A percentile compares a stretch with the other conserved stretches of the same genome.
These are phyloP conservation scores for Scaptomyza cyrtandrae DNA, from an alignment of 2,888 invertebrate genomes.

Conservation along the genomic window DNA sequence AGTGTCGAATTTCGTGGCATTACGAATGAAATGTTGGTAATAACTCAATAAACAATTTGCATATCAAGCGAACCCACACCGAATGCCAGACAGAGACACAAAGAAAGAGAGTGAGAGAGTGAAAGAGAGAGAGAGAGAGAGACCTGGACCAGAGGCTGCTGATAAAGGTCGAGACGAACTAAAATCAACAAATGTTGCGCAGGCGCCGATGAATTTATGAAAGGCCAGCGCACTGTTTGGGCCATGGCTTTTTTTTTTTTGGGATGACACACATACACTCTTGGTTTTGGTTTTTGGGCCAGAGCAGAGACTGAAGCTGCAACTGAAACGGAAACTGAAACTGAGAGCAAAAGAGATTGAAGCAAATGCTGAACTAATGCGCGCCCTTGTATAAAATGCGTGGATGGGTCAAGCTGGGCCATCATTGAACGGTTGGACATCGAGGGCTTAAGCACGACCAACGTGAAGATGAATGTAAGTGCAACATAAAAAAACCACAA, in stretches of 20 bases:
- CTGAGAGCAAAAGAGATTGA: not conserved
- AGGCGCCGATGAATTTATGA: slow-evolving; percentile 62
- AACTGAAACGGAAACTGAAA: not conserved
- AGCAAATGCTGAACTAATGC: slow-evolving; percentile 32
- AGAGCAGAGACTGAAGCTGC: not conserved
- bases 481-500: slow-evolving; percentile 17
- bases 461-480: slow-evolving; percentile 82
- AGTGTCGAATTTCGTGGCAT: slow-evolving; percentile 53
- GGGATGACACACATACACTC: slow-evolving; percentile 32
- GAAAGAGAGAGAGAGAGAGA: not conserved
- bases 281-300: not conserved
- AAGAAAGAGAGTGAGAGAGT: not conserved
- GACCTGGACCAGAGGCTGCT: slow-evolving; percentile 11
- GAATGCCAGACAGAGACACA: too few relatives aligned
- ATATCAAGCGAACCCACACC: slow-evolving; percentile 42
- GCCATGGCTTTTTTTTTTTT: slow-evolving; percentile 29
- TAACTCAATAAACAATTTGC: slow-evolving; percentile 65
- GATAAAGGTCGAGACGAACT: slow-evolving; percentile 25
- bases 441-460: slow-evolving; percentile 78
- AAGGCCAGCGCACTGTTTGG: slow-evolving; percentile 52
- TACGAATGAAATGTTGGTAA: slow-evolving; percentile 50
- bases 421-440: slow-evolving; percentile 82
- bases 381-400: slow-evolving; percentile 81
- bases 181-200: slow-evolving; percentile 47
- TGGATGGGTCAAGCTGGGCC: slow-evolving; percentile 70